These are phyloP conservation scores for Agriopis marginaria DNA, from an alignment of 2,888 invertebrate genomes.

Conservation along the genomic window DNA sequence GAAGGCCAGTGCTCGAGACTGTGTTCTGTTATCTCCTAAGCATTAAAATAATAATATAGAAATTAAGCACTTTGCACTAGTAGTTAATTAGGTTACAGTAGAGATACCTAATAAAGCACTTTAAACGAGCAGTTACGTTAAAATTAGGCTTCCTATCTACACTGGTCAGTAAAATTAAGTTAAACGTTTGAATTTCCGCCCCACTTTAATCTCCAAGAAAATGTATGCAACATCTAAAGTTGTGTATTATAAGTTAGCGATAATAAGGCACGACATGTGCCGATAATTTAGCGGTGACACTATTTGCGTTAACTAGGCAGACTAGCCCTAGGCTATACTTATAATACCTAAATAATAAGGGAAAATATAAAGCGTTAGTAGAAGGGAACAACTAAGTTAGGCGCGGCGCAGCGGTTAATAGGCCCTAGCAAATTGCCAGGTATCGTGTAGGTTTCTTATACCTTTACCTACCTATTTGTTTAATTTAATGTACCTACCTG, in stretches of 20 bases:
- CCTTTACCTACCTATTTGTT: too few relatives aligned
- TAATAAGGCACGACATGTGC: constrained; percentile 39
- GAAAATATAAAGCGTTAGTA: not conserved
- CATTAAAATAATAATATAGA: too few relatives aligned
- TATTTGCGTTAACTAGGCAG: constrained; percentile 35
- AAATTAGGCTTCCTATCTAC: not conserved
- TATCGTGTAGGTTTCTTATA: too few relatives aligned
- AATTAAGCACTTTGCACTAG: not conserved
- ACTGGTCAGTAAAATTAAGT: constrained; percentile 1
- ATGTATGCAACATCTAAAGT: constrained; percentile 38
- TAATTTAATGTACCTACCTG: too few relatives aligned
- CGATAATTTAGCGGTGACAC: constrained; percentile 48
- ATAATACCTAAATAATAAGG: not conserved
- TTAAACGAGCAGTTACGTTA: not conserved
- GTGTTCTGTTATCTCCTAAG: too few relatives aligned
- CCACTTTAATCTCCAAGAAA: constrained; percentile 15
- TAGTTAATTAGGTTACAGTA: not conserved
- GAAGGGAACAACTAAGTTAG: not conserved
- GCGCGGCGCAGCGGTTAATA: too few relatives aligned
- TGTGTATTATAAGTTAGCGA: constrained; percentile 25
- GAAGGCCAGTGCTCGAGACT: too few relatives aligned
- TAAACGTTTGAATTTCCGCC: constrained; percentile 6
- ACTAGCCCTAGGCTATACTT: constrained; percentile 1
- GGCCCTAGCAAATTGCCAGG: too few relatives aligned
- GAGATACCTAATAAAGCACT: not conserved